Evolutionary conservation across 2,113 vertebrate species (phyloP), one percentile per base, ranked within the genome.

Genomic region (Pantherophis guttatus): DNA sequence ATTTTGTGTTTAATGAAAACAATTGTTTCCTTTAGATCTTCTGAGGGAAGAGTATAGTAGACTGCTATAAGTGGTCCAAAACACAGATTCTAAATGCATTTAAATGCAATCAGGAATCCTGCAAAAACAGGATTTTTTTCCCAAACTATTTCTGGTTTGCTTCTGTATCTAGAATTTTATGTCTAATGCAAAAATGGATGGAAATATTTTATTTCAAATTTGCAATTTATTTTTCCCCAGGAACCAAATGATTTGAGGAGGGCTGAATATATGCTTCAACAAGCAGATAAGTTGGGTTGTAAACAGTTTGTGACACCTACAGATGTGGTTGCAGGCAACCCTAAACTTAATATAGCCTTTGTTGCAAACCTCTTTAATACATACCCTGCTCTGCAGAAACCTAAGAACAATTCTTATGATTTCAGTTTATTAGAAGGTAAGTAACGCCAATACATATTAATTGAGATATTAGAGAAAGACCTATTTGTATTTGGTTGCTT

Each of bases 311-410:
- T 99, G 70, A 98, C 99, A 86, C 98, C 99, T 70, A 97, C 97
- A 13, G 99, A 99, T 94, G 99, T 99, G 94, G 98, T 98, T 90
- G 97, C 98, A 62, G 99, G 99, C 94, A 99, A 99, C 96, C 98
- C 98, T 95, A 99, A 99, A 95, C 99, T 99, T 93, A 99, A 99
- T 97, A 95, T 98, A 96, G 99, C 99, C 93, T 99, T 99, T 81
- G 99, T 99, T 62, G 99, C 99, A 94, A 99, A 99, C 97, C 97
- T 99, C 81, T 99, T 98, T 97, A 99, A 99, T 97, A 98, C 97
- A 94, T 97, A 99, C 53, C 98, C 99, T 13, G 96, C 97, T 90
- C 95, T 99, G 92, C 96, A 98, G 93, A 98, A 95, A 91, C 96
- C 96, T 91, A 95, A 97, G 21, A 96, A 88, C 93, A 98, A 97